phyloP scores from a whole-genome alignment of 2,113 vertebrate genomes.

The Heterocephalus glaber region DNA sequence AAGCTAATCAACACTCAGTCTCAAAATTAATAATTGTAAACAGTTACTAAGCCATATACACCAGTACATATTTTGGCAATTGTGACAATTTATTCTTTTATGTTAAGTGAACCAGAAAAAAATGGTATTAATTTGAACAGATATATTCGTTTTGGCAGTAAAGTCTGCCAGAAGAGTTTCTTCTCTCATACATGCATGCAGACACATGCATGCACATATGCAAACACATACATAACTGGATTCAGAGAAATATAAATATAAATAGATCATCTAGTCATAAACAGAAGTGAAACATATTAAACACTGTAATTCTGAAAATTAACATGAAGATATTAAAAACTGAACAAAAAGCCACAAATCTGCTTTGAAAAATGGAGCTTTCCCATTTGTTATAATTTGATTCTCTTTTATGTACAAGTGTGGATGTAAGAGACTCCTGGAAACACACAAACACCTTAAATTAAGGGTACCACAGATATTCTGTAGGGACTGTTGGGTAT shows the following conservation, averaged over 20 bases:
- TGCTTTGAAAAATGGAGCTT: neutral
- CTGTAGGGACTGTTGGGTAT: neutral
- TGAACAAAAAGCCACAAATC: neutral
- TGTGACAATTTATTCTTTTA: neutral
- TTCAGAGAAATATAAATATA: neutral
- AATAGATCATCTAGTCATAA: neutral
- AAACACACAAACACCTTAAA: neutral
- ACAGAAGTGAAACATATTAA: neutral
- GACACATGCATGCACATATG: neutral
- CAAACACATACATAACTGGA: neutral
- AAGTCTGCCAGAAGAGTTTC: neutral
- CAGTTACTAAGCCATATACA: neutral
- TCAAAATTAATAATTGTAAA: conserved; percentile 4
- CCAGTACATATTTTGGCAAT: neutral
- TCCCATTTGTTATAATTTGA: neutral
- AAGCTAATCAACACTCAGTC: neutral
- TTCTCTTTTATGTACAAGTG: neutral
- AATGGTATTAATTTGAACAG: neutral
- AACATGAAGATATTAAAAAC: neutral
- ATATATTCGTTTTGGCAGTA: neutral
- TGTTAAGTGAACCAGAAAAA: neutral
- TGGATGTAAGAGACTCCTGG: neutral
- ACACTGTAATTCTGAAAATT: conserved; percentile 35
- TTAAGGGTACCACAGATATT: neutral
- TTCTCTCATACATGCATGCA: neutral